A percentile compares a stretch with the other conserved stretches of the same genome.
phyloP scores from a whole-genome alignment of 2,888 invertebrate species.

The Calliopum simillimum region DNA sequence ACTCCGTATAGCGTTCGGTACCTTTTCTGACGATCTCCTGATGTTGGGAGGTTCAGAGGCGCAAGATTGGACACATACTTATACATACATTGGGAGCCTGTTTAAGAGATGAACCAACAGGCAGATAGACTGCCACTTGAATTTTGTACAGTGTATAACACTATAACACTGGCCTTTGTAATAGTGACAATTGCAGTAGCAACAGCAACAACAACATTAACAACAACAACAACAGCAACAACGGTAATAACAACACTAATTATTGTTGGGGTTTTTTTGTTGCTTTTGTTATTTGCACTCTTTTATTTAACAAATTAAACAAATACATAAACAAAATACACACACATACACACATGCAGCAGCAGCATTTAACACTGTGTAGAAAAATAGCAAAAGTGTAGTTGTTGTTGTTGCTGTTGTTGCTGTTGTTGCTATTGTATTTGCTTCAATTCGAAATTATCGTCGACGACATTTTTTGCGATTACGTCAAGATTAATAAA shows the following conservation, averaged over 20 bases:
- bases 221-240: constrained; percentile 25
- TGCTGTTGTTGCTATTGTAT: constrained; percentile 8
- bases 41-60: too few relatives aligned
- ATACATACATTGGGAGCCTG: too few relatives aligned
- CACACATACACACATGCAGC: too few relatives aligned
- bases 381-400: not conserved
- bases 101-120: too few relatives aligned
- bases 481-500: constrained; percentile 12
- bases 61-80: too few relatives aligned
- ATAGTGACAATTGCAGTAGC: constrained; percentile 8
- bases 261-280: not conserved
- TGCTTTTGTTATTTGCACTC: constrained; percentile 5
- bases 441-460: constrained; percentile 14
- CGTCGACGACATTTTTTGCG: constrained; percentile 19
- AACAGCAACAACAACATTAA: constrained; percentile 17
- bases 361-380: not conserved
- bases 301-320: not conserved
- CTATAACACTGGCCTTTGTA: not conserved
- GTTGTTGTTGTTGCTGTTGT: not conserved
- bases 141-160: not conserved
- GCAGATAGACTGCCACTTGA: too few relatives aligned
- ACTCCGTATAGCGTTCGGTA: too few relatives aligned
- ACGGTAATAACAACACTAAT: not conserved
- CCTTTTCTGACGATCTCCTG: too few relatives aligned
- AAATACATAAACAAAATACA: too few relatives aligned